Percentiles rank a stretch among this genome's conserved stretches.
phyloP scores from a whole-genome alignment of 2,797 vertebrate genomes.

The Gypaetus barbatus region DNA sequence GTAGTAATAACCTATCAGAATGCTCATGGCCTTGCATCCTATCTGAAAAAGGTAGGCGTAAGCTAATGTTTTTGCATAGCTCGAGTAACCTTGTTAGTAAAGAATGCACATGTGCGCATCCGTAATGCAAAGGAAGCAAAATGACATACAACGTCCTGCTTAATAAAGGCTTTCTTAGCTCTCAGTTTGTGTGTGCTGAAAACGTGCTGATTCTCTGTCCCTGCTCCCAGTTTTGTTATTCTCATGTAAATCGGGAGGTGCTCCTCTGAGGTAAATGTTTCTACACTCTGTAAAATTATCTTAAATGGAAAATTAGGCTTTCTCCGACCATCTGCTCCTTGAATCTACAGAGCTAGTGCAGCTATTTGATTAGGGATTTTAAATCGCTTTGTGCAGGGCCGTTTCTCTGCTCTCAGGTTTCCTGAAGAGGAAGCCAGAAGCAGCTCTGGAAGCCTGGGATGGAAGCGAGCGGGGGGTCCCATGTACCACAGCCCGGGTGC shows the following conservation, averaged over 20 bases:
- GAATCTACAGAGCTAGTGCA: constrained; percentile 5
- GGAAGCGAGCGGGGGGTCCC: not conserved
- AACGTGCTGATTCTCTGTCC: not conserved
- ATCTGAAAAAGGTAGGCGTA: not conserved
- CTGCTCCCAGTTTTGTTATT: constrained; percentile 13
- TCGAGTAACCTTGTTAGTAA: not conserved
- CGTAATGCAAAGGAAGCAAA: not conserved
- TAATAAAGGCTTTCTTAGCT: not conserved
- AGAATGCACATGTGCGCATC: not conserved
- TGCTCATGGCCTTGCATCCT: not conserved
- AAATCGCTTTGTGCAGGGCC: not conserved
- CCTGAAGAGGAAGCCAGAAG: not conserved
- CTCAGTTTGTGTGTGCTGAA: not conserved
- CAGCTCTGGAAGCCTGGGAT: not conserved
- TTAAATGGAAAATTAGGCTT: constrained; percentile 56
- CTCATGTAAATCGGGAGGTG: constrained; percentile 10
- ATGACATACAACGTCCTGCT: not conserved
- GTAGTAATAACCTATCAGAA: not conserved
- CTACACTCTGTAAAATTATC: constrained; percentile 29
- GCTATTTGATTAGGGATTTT: constrained; percentile 49
- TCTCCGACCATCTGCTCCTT: constrained; percentile 47
- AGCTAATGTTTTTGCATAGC: not conserved
- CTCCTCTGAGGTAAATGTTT: constrained; percentile 57
- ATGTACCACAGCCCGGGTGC: not conserved
- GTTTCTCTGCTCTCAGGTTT: constrained; percentile 15